Conservation (phyloP, 2,797 vertebrate genomes). For the Helicolenus hilgendorfi region DNA sequence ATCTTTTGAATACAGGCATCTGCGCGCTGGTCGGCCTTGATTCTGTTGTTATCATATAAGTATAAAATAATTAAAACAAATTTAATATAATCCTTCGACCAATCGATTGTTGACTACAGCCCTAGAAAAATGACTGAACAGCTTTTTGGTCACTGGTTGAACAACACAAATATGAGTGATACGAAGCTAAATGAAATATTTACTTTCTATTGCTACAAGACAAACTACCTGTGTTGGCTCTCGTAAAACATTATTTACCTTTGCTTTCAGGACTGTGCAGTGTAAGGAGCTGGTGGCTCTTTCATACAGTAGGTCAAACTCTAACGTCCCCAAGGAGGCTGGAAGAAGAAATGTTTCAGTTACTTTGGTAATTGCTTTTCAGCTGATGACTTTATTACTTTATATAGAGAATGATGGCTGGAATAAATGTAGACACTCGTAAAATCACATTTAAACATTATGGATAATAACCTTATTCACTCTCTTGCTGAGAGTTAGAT, state of each 20-base stretch:
- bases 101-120: neutral
- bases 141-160: neutral
- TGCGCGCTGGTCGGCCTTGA: neutral
- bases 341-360: slow-evolving; percentile 48
- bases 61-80: neutral
- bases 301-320: slow-evolving; percentile 94
- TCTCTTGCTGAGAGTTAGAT: neutral
- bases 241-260: slow-evolving; percentile 81
- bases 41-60: neutral
- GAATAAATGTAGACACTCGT: neutral
- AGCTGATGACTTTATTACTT: slow-evolving; percentile 22
- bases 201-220: neutral
- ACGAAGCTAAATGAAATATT: neutral
- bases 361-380: slow-evolving; percentile 42
- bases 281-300: slow-evolving; percentile 92
- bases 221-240: neutral
- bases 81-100: no score
- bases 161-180: neutral
- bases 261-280: slow-evolving; percentile 93
- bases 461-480: neutral
- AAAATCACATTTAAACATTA: neutral
- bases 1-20: neutral
- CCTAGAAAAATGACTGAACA: neutral
- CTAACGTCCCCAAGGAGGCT: slow-evolving; percentile 93
- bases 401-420: neutral